Evolutionary conservation across 2,797 vertebrate genomes (phyloP).

Genomic region (Sebastes baramenuke): DNA sequence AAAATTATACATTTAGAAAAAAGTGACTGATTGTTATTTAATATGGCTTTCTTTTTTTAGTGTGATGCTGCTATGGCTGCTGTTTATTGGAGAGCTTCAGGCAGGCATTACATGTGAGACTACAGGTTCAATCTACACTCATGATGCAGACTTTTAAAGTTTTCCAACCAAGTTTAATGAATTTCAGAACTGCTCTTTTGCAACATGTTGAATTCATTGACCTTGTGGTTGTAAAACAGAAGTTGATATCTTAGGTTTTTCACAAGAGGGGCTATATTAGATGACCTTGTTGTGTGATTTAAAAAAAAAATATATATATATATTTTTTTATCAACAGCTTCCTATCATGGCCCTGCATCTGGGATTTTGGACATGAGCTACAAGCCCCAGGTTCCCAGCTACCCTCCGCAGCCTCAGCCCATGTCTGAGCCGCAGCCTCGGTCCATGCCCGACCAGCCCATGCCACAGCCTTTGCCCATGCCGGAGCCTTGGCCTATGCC

Average conservation of each 20-base stretch:
- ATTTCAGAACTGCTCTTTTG: not conserved
- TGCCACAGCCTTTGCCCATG: too few relatives aligned
- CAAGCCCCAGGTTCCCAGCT: not conserved
- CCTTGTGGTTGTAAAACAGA: not conserved
- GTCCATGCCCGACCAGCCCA: too few relatives aligned
- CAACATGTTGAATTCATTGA: not conserved
- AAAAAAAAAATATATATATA: too few relatives aligned
- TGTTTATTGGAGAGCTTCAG: conserved; percentile 14
- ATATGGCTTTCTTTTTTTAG: not conserved
- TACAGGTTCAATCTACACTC: not conserved
- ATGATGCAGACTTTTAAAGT: too few relatives aligned
- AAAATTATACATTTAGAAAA: not conserved
- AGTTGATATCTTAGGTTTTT: not conserved
- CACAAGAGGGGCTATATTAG: too few relatives aligned
- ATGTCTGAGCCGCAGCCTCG: too few relatives aligned
- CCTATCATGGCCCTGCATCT: not conserved
- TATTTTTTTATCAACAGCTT: not conserved
- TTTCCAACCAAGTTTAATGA: not conserved
- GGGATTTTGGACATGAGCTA: not conserved
- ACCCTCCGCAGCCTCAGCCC: not conserved
- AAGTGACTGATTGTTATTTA: not conserved
- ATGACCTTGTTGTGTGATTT: too few relatives aligned
- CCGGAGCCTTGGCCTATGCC: too few relatives aligned
- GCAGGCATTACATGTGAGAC: conserved; percentile 13
- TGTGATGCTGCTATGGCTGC: conserved; percentile 9